These are phyloP conservation scores for Octomys mimax DNA, from an alignment of 2,797 vertebrate species.

Conservation along the genomic window DNA sequence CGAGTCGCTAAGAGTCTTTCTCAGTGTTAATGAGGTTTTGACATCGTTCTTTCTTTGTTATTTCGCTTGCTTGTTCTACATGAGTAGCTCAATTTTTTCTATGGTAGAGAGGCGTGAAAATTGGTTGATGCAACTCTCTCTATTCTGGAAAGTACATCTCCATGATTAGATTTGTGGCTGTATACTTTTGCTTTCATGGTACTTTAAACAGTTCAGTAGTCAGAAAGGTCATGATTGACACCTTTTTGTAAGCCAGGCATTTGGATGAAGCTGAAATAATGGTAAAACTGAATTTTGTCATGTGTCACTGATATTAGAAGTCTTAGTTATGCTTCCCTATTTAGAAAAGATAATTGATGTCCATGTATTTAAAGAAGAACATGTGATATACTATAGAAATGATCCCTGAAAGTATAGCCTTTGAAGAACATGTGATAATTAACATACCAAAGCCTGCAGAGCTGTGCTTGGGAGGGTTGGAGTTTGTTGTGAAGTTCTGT, in stretches of 20 bases:
- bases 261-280: background rate
- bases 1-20: slow-evolving; percentile 58
- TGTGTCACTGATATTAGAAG: background rate
- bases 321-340: background rate
- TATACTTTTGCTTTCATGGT: slow-evolving; percentile 54
- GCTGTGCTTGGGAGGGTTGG: background rate
- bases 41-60: slow-evolving; percentile 7
- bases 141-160: slow-evolving; percentile 9
- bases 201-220: background rate
- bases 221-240: background rate
- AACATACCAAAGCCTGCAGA: background rate
- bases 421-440: background rate
- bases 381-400: too few species aligned
- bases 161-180: slow-evolving; percentile 7
- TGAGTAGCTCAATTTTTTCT: slow-evolving; percentile 26
- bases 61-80: slow-evolving; percentile 30
- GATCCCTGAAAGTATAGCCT: too few species aligned
- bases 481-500: background rate
- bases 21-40: slow-evolving; percentile 59
- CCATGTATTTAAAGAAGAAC: background rate
- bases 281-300: background rate
- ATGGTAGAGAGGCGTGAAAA: slow-evolving; percentile 34
- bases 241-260: background rate
- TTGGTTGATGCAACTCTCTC: slow-evolving; percentile 30
- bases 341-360: background rate